Conservation (phyloP, 2,113 vertebrate genomes). For the Dascyllus trimaculatus region DNA sequence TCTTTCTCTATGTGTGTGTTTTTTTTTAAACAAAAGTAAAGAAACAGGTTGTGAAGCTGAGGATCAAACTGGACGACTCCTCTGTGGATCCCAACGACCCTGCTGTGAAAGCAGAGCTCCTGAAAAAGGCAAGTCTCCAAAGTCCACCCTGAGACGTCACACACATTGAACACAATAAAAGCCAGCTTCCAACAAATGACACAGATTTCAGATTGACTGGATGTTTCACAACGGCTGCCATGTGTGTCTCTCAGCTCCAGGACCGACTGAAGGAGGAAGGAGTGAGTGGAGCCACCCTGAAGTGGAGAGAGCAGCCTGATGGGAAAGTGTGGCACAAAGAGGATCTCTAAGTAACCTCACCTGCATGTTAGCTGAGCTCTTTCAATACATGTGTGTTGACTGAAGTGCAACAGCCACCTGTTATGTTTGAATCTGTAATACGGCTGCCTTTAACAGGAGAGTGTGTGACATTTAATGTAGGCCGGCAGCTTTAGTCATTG, state of each 20-base stretch:
- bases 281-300: neutral
- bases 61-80: neutral
- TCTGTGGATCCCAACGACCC: conserved; percentile 19
- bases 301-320: conserved; percentile 10
- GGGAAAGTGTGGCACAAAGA: conserved; percentile 36
- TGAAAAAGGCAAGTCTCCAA: conserved; percentile 1
- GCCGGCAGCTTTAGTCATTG: too few species aligned
- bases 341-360: too few species aligned
- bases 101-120: conserved; percentile 25
- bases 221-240: neutral
- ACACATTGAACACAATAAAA: too few species aligned
- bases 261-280: neutral
- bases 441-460: too few species aligned
- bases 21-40: neutral
- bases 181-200: too few species aligned
- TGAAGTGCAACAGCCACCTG: too few species aligned
- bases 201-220: too few species aligned
- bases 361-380: too few species aligned
- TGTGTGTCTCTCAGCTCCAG: neutral
- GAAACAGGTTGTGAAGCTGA: conserved; percentile 8
- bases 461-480: too few species aligned
- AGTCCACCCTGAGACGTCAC: too few species aligned
- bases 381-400: too few species aligned
- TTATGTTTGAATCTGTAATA: too few species aligned
- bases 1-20: neutral